Conservation (phyloP, 1,140 invertebrate genomes). For the Chymomyza costata region DNA sequence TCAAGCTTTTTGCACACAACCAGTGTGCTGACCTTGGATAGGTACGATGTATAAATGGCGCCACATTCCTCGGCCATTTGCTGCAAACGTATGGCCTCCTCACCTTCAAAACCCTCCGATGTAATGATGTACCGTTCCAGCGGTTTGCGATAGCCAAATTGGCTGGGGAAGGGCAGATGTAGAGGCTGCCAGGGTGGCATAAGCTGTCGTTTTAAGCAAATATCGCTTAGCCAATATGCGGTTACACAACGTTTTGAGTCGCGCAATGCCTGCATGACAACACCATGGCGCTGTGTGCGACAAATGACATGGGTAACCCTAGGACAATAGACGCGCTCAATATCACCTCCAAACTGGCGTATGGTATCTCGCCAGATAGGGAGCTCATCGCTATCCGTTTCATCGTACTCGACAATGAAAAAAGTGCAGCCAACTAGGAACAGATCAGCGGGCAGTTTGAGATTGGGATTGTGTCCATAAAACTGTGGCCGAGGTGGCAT, state of each 20-base stretch:
- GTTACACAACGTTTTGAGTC: slow-evolving; percentile 91
- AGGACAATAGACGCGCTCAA: slow-evolving; percentile 88
- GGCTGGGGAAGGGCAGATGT: slow-evolving; percentile 91
- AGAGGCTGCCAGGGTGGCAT: slow-evolving; percentile 93
- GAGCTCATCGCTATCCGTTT: slow-evolving; percentile 78
- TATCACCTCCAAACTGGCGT: slow-evolving; percentile 90
- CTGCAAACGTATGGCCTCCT: slow-evolving; percentile 87
- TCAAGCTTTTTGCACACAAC: slow-evolving; percentile 86
- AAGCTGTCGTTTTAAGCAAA: slow-evolving; percentile 88
- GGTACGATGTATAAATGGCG: slow-evolving; percentile 86
- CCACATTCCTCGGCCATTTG: slow-evolving; percentile 89
- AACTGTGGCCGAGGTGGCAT: slow-evolving; percentile 82
- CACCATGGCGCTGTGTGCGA: slow-evolving; percentile 90
- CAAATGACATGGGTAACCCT: slow-evolving; percentile 94
- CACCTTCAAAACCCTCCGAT: slow-evolving; percentile 89
- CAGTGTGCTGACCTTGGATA: slow-evolving; percentile 85
- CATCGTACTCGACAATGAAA: slow-evolving; percentile 84
- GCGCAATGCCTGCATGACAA: slow-evolving; percentile 88
- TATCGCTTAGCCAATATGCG: slow-evolving; percentile 95
- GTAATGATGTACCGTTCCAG: slow-evolving; percentile 84
- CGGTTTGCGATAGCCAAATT: slow-evolving; percentile 82
- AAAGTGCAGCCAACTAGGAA: slow-evolving; percentile 96
- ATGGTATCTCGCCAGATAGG: slow-evolving; percentile 89
- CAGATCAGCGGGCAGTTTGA: slow-evolving; percentile 90
- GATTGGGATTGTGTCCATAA: slow-evolving; percentile 90